These are phyloP conservation scores for Nothocercus nigrocapillus DNA, from an alignment of 2,113 vertebrate species.

Conservation along the genomic window DNA sequence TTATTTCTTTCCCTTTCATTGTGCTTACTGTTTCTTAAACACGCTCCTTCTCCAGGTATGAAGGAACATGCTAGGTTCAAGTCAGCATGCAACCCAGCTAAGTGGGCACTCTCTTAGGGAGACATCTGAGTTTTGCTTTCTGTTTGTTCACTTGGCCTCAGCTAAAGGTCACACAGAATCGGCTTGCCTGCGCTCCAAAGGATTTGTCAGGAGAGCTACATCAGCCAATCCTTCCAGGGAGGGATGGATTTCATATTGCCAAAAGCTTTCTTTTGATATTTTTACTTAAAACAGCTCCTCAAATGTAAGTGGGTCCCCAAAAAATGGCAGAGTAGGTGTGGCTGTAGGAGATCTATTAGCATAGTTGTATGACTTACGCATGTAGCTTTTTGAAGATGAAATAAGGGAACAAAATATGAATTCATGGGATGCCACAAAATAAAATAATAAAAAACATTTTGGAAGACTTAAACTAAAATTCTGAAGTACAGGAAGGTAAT, in stretches of 20 bases:
- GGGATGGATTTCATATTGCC: not conserved
- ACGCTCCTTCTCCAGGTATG: not conserved
- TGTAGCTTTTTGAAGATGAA: not conserved
- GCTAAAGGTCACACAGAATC: not conserved
- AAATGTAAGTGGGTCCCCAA: fast-evolving
- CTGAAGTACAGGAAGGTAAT: not conserved
- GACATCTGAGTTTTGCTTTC: not conserved
- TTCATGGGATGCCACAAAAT: not conserved
- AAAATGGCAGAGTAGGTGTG: not conserved
- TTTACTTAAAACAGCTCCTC: not conserved
- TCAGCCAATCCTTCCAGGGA: not conserved
- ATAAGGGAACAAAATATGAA: not conserved
- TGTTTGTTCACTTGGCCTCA: not conserved
- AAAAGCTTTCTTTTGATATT: not conserved
- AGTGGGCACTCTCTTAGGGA: not conserved
- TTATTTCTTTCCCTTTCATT: not conserved
- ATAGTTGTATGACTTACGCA: not conserved
- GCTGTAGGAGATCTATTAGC: not conserved
- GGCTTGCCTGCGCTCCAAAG: not conserved
- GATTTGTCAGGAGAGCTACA: not conserved
- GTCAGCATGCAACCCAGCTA: not conserved
- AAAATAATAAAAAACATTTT: not conserved
- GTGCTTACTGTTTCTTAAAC: not conserved
- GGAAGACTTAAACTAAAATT: not conserved
- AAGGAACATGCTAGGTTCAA: not conserved